Base-by-base conservation (phyloP, 2,797 vertebrate species). In the Crocidura indochinensis region DNA sequence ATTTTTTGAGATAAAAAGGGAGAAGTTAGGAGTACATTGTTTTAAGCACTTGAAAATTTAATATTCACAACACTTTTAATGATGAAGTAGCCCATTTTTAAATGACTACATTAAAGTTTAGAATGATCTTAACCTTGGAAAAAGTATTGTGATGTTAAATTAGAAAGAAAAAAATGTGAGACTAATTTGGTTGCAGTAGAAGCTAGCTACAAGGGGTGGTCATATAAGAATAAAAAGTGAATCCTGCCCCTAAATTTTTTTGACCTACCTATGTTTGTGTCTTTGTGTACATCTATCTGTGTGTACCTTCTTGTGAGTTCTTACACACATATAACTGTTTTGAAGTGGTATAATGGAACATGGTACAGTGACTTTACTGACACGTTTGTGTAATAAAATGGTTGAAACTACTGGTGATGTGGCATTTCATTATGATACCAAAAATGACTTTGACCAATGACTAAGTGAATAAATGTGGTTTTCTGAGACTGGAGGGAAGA, bases 351-450 rank as follows among this genome's bases (percentile, higher is more conserved):
- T 65, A 26, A 65, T 93, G 46, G 71, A 92, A 82, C 46, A 24
- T 67, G 68, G 53, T 87, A 64, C 64, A 29, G 73, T 86, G 82
- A 92, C 47, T 89, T 51, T 88, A 38, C 62, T 87, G 71, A 83
- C 78, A 78, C 88, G 49, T 93, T 82, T 91, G 27, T 88, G 56
- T 93, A 97, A 97, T 96, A 96, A 96, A 97, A 90, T 74, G n/a
- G 22, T 91, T 92, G 71, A 95, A 96, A 91, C 24, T 76, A 64
- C 6, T 4, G n/a, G 79, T 74, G 8, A 26, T 84, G 56, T 93
- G 49, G 38, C 17, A 49, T 91, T 94, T 88, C 20, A 79, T 84
- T 90, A 20, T 15, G 12, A 53, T 31, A 83, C 38, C 9, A 91
- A 62, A 53, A 87, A 38, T 47, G 47, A 0, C 88, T 87, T 84